Conservation (phyloP, 2,888 invertebrate genomes). For the Amitus sp. region DNA sequence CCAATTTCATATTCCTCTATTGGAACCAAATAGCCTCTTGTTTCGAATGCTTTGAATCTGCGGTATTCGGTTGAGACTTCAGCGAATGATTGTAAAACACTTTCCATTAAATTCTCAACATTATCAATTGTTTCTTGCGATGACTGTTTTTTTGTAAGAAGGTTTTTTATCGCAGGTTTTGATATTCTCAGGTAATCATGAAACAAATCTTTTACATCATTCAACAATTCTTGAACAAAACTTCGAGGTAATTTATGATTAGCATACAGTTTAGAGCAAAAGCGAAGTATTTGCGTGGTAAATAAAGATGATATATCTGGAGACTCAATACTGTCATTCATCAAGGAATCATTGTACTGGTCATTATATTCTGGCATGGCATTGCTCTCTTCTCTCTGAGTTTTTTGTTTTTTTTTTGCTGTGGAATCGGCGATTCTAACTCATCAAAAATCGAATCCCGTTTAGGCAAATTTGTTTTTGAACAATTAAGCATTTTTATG, state of each 20-base stretch:
- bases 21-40: conserved; percentile 13
- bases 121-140: not conserved
- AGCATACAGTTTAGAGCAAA: conserved; percentile 13
- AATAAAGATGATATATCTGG: not conserved
- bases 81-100: conserved; percentile 8
- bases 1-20: conserved; percentile 13
- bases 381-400: too few relatives aligned
- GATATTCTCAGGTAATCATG: not conserved
- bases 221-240: conserved; percentile 14
- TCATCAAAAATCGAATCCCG: too few relatives aligned
- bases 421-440: too few relatives aligned
- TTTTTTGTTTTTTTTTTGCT: too few relatives aligned
- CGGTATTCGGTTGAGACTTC: conserved; percentile 12
- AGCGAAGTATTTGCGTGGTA: too few relatives aligned
- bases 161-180: not conserved
- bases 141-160: not conserved
- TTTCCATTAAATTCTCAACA: conserved; percentile 8
- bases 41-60: conserved; percentile 13
- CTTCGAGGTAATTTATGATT: conserved; percentile 10
- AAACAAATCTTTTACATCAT: conserved; percentile 12
- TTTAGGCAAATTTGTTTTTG: too few relatives aligned
- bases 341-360: too few relatives aligned
- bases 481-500: too few relatives aligned
- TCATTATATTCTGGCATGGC: too few relatives aligned
- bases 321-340: not conserved